Evolutionary conservation across 2,888 invertebrate species (phyloP).

Genomic region (Mesochorus sp.): DNA sequence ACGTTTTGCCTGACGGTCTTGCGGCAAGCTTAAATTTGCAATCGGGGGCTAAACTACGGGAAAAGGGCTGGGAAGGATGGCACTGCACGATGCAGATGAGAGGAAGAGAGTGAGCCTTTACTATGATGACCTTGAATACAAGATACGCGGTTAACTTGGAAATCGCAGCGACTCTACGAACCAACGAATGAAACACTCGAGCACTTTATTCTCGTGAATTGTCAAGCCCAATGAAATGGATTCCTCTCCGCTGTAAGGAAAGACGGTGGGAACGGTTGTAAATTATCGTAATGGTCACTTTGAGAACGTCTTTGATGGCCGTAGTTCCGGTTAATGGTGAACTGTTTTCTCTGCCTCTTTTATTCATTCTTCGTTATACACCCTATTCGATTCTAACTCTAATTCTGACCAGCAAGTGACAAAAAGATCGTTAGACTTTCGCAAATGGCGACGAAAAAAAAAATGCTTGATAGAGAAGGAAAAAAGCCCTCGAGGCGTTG

Average conservation of each 20-base stretch:
- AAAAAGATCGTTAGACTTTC: slow-evolving; percentile 11
- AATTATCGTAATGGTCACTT: slow-evolving; percentile 35
- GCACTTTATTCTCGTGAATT: slow-evolving; percentile 40
- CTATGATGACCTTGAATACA: slow-evolving; percentile 37
- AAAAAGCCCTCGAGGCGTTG: no score
- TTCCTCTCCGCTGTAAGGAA: not conserved
- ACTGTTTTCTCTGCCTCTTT: slow-evolving; percentile 24
- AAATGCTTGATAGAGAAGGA: not conserved
- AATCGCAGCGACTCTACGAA: not conserved
- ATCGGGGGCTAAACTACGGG: slow-evolving; percentile 35
- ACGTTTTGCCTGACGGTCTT: slow-evolving; percentile 59
- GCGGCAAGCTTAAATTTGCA: slow-evolving; percentile 56
- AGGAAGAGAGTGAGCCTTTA: no score
- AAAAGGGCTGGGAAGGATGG: slow-evolving; percentile 12
- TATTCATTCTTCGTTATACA: slow-evolving; percentile 11
- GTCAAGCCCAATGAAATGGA: slow-evolving; percentile 23
- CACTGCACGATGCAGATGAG: slow-evolving; percentile 5
- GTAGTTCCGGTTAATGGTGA: slow-evolving; percentile 22
- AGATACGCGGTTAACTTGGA: slow-evolving; percentile 21
- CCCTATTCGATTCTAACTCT: slow-evolving; percentile 25
- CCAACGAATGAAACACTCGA: slow-evolving; percentile 9
- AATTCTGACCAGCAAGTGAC: slow-evolving; percentile 13
- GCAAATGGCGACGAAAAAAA: slow-evolving; percentile 13
- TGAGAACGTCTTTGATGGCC: slow-evolving; percentile 41
- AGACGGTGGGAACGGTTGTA: slow-evolving; percentile 24